phyloP scores from a whole-genome alignment of 2,888 invertebrate species.

The Allolobophora icterica region DNA sequence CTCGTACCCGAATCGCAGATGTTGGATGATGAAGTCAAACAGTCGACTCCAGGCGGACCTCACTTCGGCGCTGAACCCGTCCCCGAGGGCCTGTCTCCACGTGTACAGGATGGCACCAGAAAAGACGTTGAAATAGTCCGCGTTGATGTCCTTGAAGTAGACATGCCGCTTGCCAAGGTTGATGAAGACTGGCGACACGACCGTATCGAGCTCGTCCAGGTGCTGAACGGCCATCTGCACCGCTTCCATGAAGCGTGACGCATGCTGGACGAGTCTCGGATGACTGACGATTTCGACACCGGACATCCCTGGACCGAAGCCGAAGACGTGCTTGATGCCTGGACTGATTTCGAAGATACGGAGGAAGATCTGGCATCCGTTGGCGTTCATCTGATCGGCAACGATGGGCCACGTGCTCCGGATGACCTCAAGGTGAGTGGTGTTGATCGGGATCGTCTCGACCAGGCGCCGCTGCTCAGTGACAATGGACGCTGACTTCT shows the following conservation, averaged over 20 bases:
- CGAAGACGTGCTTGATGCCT: conserved; percentile 30
- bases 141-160: conserved; percentile 13
- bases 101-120: conserved; percentile 34
- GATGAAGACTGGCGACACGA: conserved; percentile 30
- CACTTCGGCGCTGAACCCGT: conserved; percentile 23
- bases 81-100: conserved; percentile 29
- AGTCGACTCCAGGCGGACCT: conserved; percentile 29
- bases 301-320: neutral
- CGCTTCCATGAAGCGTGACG: conserved; percentile 33
- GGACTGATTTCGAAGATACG: conserved; percentile 32
- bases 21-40: conserved; percentile 32
- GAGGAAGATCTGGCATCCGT: conserved; percentile 26
- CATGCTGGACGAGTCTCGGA: conserved; percentile 20
- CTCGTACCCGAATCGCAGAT: conserved; percentile 26
- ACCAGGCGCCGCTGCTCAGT: too few species aligned
- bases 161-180: conserved; percentile 34
- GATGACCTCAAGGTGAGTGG: conserved; percentile 19
- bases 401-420: conserved; percentile 31
- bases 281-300: neutral
- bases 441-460: too few species aligned
- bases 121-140: conserved; percentile 36
- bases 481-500: too few species aligned
- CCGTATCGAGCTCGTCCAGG: conserved; percentile 30
- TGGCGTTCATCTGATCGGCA: neutral
- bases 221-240: conserved; percentile 22